A percentile compares a stretch with the other conserved stretches of the same genome.
Evolutionary conservation across 2,113 vertebrate species (phyloP).

Genomic region (Cochlearius cochlearius): DNA sequence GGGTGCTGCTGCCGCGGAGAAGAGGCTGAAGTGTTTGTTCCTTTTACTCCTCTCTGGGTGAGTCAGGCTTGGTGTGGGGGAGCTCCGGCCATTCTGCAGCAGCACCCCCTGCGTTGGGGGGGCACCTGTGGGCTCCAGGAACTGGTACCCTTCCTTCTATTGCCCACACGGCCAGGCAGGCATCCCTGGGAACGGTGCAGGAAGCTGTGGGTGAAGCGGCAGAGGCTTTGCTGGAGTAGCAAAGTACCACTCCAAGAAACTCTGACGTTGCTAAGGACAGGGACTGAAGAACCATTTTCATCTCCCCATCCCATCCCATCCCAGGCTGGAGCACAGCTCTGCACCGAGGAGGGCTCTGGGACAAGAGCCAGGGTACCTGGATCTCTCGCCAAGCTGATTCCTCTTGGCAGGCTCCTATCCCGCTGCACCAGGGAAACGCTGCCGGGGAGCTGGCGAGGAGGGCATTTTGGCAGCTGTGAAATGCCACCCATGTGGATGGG

Average conservation of each 20-base stretch:
- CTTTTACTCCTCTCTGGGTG: background rate
- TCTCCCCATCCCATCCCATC: background rate
- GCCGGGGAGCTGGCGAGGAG: background rate
- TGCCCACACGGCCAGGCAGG: background rate
- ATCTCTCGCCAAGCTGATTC: constrained; percentile 21
- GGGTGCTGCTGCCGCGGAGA: background rate
- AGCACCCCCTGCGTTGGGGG: background rate
- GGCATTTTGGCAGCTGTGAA: constrained; percentile 46
- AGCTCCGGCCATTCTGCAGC: background rate
- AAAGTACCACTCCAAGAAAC: background rate
- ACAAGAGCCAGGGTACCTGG: constrained; percentile 54
- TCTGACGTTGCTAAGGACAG: background rate
- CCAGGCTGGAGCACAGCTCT: background rate
- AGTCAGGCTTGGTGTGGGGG: background rate
- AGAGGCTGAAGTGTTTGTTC: background rate
- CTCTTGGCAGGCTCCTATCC: constrained; percentile 44
- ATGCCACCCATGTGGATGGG: constrained; percentile 51
- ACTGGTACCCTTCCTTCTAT: background rate
- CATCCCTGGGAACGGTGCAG: background rate
- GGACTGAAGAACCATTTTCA: background rate
- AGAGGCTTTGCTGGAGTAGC: background rate
- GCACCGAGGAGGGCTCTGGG: background rate
- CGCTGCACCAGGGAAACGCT: constrained; percentile 23
- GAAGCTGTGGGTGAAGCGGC: background rate
- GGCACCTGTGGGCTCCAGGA: background rate